Evolutionary conservation across 2,888 invertebrate genomes (phyloP).

Genomic region (Corythucha ciliata): DNA sequence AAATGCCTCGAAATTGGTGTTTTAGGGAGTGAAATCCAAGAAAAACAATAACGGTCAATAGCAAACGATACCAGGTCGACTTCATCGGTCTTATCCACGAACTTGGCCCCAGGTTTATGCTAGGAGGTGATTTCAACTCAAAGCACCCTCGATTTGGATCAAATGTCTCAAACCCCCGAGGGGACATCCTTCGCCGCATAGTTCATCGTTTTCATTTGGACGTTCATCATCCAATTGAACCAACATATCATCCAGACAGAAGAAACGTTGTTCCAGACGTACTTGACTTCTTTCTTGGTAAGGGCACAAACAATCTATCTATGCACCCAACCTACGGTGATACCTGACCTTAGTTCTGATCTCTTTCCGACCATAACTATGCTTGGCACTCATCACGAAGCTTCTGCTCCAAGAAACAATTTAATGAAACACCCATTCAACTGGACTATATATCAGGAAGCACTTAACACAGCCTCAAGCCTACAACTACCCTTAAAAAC

Average conservation of each 20-base stretch:
- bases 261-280: background rate
- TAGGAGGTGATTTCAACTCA: background rate
- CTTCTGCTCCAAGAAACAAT: background rate
- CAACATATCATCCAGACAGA: background rate
- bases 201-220: background rate
- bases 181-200: background rate
- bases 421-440: slow-evolving; percentile 14
- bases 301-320: background rate
- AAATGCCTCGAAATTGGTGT: too few species aligned
- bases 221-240: background rate
- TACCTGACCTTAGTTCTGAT: slow-evolving; percentile 5
- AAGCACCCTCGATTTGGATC: background rate
- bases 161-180: background rate
- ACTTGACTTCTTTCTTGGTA: background rate
- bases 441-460: slow-evolving; percentile 11
- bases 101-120: too few species aligned
- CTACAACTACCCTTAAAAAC: slow-evolving; percentile 8
- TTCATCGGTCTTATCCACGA: too few species aligned
- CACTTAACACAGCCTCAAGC: slow-evolving; percentile 5
- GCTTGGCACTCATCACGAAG: slow-evolving; percentile 9
- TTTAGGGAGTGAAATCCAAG: too few species aligned
- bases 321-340: slow-evolving; percentile 7
- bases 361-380: background rate
- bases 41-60: background rate
- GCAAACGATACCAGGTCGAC: background rate